Percentiles rank a stretch among this genome's conserved stretches.
These are phyloP conservation scores for Dicentrarchus labrax DNA, from an alignment of 2,113 vertebrate species.

Conservation along the genomic window DNA sequence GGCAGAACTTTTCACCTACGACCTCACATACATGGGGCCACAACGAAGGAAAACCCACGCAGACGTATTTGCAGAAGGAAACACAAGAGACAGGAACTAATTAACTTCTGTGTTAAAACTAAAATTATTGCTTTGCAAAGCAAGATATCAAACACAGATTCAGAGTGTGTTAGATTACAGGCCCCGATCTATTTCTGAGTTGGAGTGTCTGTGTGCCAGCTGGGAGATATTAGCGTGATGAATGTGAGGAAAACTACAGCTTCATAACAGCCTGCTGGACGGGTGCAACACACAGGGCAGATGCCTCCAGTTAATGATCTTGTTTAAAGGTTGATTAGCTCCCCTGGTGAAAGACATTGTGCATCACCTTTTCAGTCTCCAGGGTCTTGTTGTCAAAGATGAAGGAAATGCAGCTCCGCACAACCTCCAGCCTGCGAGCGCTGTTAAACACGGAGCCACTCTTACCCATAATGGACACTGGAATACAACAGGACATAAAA, in stretches of 20 bases:
- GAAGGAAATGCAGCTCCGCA: slow-evolving; percentile 94
- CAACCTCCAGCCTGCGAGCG: slow-evolving; percentile 96
- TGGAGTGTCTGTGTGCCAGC: slow-evolving; percentile 46
- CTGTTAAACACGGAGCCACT: slow-evolving; percentile 94
- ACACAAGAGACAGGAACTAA: slow-evolving; percentile 17
- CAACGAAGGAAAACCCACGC: neutral
- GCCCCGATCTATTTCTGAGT: slow-evolving; percentile 22
- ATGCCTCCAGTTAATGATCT: slow-evolving; percentile 36
- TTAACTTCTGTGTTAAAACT: too few relatives aligned
- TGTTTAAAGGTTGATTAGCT: slow-evolving; percentile 47
- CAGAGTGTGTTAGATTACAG: slow-evolving; percentile 42
- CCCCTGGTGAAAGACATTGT: slow-evolving; percentile 41
- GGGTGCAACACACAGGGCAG: slow-evolving; percentile 8
- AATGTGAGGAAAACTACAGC: slow-evolving; percentile 30
- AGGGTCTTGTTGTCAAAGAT: slow-evolving; percentile 98
- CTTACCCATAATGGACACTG: slow-evolving; percentile 95
- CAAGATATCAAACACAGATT: slow-evolving; percentile 38
- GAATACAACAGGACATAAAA: slow-evolving; percentile 50
- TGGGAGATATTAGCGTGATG: slow-evolving; percentile 50
- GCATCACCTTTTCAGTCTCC: slow-evolving; percentile 97
- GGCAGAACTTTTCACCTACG: slow-evolving; percentile 17
- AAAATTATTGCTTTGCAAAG: too few relatives aligned
- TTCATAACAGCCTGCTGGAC: neutral
- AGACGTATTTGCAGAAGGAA: slow-evolving; percentile 25
- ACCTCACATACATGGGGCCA: slow-evolving; percentile 4